Evolutionary conservation across 2,888 invertebrate genomes (phyloP).

Genomic region (Cephus runcator): DNA sequence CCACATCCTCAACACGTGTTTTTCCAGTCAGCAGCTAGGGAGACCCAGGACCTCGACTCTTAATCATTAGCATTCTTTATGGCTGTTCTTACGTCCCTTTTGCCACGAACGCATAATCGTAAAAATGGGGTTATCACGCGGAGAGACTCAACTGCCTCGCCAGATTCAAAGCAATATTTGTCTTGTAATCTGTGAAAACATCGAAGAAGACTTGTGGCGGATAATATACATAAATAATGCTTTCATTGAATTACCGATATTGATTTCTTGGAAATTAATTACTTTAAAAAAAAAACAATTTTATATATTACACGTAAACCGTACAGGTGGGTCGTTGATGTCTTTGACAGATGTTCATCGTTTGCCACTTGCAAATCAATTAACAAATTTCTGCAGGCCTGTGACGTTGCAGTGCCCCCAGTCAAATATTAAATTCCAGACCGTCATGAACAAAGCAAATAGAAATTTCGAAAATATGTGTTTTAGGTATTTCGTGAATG

Average conservation of each 20-base stretch:
- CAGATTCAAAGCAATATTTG: constrained; percentile 15
- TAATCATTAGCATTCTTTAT: constrained; percentile 14
- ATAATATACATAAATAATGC: constrained; percentile 3
- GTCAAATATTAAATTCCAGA: no score
- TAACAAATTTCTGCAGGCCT: no score
- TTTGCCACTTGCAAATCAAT: no score
- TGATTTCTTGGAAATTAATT: not conserved
- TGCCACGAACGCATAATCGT: constrained; percentile 7
- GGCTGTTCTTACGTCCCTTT: constrained; percentile 11
- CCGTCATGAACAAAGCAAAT: no score
- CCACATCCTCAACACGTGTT: constrained; percentile 20
- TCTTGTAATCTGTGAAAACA: constrained; percentile 2
- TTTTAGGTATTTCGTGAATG: no score
- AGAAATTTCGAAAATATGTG: no score
- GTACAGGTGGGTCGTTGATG: no score
- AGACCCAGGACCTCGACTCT: constrained; percentile 6
- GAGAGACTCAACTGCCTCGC: constrained; percentile 1
- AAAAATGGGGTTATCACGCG: constrained; percentile 16
- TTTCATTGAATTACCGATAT: constrained; percentile 3
- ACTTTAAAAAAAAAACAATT: not conserved
- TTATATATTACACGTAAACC: no score
- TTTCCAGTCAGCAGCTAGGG: constrained; percentile 14
- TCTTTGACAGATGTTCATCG: no score
- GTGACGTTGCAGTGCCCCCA: no score
- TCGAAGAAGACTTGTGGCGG: not conserved